These are phyloP conservation scores for Sciurus carolinensis DNA, from an alignment of 2,797 vertebrate genomes.

Conservation along the genomic window DNA sequence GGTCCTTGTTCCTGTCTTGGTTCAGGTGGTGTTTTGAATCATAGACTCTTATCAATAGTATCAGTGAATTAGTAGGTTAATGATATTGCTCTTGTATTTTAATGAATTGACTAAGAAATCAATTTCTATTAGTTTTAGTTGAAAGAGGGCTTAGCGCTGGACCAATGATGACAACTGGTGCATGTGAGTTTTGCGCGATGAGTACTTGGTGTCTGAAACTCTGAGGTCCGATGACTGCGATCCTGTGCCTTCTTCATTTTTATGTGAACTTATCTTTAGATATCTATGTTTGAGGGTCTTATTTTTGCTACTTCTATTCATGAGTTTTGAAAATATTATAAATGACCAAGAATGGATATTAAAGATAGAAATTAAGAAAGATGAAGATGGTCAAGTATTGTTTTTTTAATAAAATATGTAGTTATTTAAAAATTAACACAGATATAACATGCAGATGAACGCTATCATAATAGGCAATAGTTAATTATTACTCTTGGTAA, in stretches of 20 bases:
- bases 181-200: not conserved
- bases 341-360: not conserved
- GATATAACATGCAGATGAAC: not conserved
- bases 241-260: no score
- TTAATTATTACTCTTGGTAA: not conserved
- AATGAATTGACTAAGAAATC: no score
- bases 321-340: not conserved
- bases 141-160: not conserved
- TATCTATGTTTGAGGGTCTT: no score
- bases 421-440: no score
- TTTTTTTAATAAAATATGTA: not conserved
- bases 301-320: not conserved
- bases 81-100: not conserved
- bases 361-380: not conserved
- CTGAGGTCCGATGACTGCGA: not conserved
- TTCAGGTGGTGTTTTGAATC: not conserved
- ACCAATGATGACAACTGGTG: not conserved
- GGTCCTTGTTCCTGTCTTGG: not conserved
- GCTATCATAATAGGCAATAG: not conserved
- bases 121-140: not conserved
- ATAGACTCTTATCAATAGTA: not conserved
- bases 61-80: not conserved
- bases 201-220: not conserved
- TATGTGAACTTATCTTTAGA: no score
- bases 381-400: not conserved